Base-by-base conservation (phyloP, 2,797 vertebrate genomes). In the Myotis pilosus region DNA sequence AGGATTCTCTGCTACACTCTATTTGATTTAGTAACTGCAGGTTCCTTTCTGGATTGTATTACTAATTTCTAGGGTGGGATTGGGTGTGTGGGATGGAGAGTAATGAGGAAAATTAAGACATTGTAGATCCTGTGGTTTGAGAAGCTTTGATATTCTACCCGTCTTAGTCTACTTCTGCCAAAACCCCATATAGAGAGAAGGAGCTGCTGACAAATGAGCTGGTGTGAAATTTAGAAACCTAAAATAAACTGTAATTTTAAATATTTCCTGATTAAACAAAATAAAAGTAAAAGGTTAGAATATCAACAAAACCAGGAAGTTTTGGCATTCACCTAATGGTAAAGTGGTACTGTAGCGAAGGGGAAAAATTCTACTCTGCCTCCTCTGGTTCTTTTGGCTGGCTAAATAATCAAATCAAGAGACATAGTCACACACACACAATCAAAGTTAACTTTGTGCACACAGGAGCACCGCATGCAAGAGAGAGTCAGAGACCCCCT, bases 191-290 rank as follows among this genome's bases (percentile, higher is more conserved):
- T 74, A 0, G 68, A 36, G 57, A 83, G 62, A 51, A 87, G 8
- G 44, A 81, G 6, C 33, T 74, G 3, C 2, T 79, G 87, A 51
- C 57, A 81, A 53, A 60, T 44, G 30, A 87, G 64, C 53, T 79
- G 36, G 79, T 90, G 20, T 92, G 78, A 92, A 84, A 87, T 25
- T 9, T 75, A 87, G 72, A 95, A 79, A 53, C 53, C 62, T 90
- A 84, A 49, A 83, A 66, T 82, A 66, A 84, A 44, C 13, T 83
- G 8, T 89, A 89, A 78, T 80, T 87, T 53, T 33, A 89, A 93
- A 91, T 91, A 94, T 94, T 92, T 94, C n/a, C 53, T 25, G 19
- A 80, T 92, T 72, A 85, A 94, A 92, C 33, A 71, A 95, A 96
- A 57, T 72, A 55, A 80, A 91, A 85, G 3, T 38, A 84, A 95